Evolutionary conservation across 2,797 vertebrate species (phyloP).

Genomic region (Alauda arvensis): DNA sequence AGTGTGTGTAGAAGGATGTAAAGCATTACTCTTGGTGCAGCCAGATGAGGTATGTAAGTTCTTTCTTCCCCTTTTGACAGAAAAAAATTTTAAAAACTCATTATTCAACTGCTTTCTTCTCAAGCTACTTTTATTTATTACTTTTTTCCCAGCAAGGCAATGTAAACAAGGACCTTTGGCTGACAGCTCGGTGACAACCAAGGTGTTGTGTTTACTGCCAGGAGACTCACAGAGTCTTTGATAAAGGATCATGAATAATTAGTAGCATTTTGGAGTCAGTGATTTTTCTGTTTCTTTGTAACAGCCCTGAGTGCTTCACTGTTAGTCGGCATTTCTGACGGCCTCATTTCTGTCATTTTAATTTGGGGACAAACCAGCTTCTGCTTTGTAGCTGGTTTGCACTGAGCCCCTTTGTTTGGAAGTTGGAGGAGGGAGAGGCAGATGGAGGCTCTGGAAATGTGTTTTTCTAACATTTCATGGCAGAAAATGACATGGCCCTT

Average conservation of each 20-base stretch:
- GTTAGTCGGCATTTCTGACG: not conserved
- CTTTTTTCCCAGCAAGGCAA: not conserved
- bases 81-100: not conserved
- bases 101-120: not conserved
- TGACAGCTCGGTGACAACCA: not conserved
- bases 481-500: not conserved
- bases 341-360: not conserved
- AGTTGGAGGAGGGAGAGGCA: not conserved
- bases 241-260: constrained; percentile 43
- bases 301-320: not conserved
- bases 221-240: not conserved
- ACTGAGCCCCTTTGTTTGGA: not conserved
- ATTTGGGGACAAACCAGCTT: constrained; percentile 1
- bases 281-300: constrained; percentile 13
- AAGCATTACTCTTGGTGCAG: not conserved
- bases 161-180: not conserved
- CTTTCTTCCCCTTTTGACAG: not conserved
- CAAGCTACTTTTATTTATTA: not conserved
- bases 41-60: not conserved
- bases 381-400: not conserved
- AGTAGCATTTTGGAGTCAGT: constrained; percentile 16
- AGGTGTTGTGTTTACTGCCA: constrained; percentile 15
- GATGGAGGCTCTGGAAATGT: not conserved
- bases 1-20: rapidly evolving
- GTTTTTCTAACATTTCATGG: not conserved